A percentile compares a stretch with the other conserved stretches of the same genome.
These are phyloP conservation scores for Hyaena hyaena DNA, from an alignment of 2,113 vertebrate genomes.

Conservation along the genomic window DNA sequence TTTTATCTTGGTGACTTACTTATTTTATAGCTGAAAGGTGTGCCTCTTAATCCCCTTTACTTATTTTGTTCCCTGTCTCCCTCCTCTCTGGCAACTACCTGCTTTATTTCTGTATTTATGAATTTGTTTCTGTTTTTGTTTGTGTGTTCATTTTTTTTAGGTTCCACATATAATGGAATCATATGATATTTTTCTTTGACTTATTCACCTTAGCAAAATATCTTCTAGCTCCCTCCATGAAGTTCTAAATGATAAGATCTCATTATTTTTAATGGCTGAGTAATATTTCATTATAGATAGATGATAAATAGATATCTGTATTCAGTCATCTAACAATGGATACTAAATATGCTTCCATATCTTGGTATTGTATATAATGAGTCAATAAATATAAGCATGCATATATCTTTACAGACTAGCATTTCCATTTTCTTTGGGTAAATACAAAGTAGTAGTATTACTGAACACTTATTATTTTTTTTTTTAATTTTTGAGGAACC, in stretches of 20 bases:
- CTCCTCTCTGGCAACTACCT: neutral
- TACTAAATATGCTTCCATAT: neutral
- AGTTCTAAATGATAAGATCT: neutral
- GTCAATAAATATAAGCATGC: neutral
- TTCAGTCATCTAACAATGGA: neutral
- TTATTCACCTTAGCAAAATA: neutral
- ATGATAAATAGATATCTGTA: neutral
- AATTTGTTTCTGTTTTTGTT: neutral
- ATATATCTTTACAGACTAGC: neutral
- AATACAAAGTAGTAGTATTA: neutral
- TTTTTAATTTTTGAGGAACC: neutral
- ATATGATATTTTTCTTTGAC: neutral
- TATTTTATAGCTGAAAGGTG: neutral
- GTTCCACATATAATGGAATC: neutral
- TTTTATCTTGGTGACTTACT: neutral
- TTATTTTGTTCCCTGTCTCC: neutral
- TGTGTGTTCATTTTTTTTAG: neutral
- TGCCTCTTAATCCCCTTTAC: neutral
- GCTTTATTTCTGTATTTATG: neutral
- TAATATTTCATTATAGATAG: neutral
- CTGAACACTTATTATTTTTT: neutral
- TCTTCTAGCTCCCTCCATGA: neutral
- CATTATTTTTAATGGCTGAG: neutral
- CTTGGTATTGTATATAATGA: neutral
- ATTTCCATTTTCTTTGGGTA: neutral